Percentiles rank a stretch among this genome's conserved stretches.
phyloP scores from a whole-genome alignment of 2,113 vertebrate species.

The Pomatorhinus ruficollis region DNA sequence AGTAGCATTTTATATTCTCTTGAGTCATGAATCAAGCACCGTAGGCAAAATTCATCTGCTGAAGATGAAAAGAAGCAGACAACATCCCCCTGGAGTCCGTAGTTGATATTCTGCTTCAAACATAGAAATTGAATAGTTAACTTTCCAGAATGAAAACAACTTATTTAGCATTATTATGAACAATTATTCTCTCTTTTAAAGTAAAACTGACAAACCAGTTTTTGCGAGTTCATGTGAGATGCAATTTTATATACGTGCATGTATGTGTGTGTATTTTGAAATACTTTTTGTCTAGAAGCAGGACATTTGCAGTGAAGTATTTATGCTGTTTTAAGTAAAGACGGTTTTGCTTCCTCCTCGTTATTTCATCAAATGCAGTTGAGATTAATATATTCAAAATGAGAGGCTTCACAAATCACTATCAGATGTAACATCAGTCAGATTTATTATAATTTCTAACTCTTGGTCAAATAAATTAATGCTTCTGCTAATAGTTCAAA shows the following conservation, averaged over 20 bases:
- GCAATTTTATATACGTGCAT: fast-evolving
- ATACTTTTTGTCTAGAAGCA: not conserved
- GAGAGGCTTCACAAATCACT: not conserved
- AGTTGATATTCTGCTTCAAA: slow-evolving; percentile 52
- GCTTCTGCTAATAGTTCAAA: not conserved
- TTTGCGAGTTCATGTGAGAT: not conserved
- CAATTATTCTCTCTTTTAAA: slow-evolving; percentile 29
- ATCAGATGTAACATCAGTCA: not conserved
- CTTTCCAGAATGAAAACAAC: slow-evolving; percentile 31
- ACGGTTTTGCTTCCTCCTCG: not conserved
- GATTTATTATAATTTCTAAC: slow-evolving; percentile 15
- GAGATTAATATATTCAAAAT: not conserved
- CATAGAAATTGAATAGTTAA: slow-evolving; percentile 25
- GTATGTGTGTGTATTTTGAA: not conserved
- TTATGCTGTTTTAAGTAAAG: not conserved
- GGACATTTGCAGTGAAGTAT: not conserved
- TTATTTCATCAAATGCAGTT: not conserved
- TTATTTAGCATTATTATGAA: slow-evolving; percentile 43
- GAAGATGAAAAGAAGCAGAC: slow-evolving; percentile 63
- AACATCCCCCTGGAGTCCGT: slow-evolving; percentile 32
- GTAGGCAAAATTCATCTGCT: slow-evolving; percentile 54
- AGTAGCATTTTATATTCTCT: slow-evolving; percentile 48
- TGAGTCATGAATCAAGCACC: slow-evolving; percentile 57
- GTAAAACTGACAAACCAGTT: not conserved
- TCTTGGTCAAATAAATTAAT: not conserved